Conservation (phyloP, 2,113 vertebrate species). For the Procavia capensis region DNA sequence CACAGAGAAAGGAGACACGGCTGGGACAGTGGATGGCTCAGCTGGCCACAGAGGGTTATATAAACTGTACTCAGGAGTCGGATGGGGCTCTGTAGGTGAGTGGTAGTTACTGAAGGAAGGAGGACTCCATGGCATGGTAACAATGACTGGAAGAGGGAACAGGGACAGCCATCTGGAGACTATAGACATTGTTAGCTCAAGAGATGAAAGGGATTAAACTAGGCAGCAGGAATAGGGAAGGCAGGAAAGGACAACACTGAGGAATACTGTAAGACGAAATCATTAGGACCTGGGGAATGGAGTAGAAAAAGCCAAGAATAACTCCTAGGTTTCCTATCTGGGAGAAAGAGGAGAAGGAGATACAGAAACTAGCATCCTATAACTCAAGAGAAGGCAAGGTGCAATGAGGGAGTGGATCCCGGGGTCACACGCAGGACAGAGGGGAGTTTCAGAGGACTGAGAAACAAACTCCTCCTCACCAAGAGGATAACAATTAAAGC, state of each 20-base stretch:
- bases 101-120: too few species aligned
- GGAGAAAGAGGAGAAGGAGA: background rate
- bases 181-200: background rate
- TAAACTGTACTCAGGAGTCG: accelerated
- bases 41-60: accelerated
- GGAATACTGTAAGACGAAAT: background rate
- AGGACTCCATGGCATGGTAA: too few species aligned
- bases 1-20: background rate
- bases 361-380: background rate
- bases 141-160: background rate
- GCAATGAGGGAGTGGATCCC: background rate
- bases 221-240: background rate
- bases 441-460: background rate
- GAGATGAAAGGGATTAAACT: background rate
- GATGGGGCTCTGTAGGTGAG: background rate
- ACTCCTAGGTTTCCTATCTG: background rate
- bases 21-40: accelerated
- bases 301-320: background rate
- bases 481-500: too few species aligned
- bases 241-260: background rate
- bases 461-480: too few species aligned
- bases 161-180: background rate
- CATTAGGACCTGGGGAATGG: background rate
- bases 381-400: background rate
- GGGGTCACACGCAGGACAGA: background rate